Percentiles rank a stretch among this genome's conserved stretches.
phyloP scores from a whole-genome alignment of 2,888 invertebrate species.

The Autographa gamma region DNA sequence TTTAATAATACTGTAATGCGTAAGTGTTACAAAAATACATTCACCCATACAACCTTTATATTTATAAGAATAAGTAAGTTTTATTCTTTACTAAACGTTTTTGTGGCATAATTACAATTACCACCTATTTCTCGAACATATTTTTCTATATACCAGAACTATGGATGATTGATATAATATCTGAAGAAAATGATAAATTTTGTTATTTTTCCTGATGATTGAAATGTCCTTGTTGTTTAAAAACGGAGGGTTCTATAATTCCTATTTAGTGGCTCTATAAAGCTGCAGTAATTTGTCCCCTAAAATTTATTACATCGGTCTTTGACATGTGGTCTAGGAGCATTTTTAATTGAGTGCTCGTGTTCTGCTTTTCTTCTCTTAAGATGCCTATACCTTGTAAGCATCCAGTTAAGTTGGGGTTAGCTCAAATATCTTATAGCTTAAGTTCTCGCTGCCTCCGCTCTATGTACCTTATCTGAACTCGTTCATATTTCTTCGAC shows the following conservation, averaged over 20 bases:
- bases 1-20: no score
- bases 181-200: no score
- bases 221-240: neutral
- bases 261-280: conserved; percentile 1
- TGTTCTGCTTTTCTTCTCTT: conserved; percentile 34
- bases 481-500: conserved; percentile 20
- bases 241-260: conserved; percentile 13
- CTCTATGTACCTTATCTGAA: conserved; percentile 27
- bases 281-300: neutral
- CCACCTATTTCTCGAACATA: no score
- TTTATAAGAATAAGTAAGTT: no score
- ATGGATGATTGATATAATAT: no score
- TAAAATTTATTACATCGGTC: neutral
- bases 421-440: conserved; percentile 21
- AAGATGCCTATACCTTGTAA: conserved; percentile 29
- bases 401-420: conserved; percentile 24
- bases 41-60: no score
- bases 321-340: conserved; percentile 16
- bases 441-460: conserved; percentile 25
- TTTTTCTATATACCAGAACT: no score
- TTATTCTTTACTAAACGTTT: no score
- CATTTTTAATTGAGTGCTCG: conserved; percentile 22
- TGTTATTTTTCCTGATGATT: no score
- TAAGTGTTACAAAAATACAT: no score
- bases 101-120: no score